Evolutionary conservation across 2,888 invertebrate species (phyloP), one percentile per base, ranked within the genome.

Genomic region (Cremastinae sp.): DNA sequence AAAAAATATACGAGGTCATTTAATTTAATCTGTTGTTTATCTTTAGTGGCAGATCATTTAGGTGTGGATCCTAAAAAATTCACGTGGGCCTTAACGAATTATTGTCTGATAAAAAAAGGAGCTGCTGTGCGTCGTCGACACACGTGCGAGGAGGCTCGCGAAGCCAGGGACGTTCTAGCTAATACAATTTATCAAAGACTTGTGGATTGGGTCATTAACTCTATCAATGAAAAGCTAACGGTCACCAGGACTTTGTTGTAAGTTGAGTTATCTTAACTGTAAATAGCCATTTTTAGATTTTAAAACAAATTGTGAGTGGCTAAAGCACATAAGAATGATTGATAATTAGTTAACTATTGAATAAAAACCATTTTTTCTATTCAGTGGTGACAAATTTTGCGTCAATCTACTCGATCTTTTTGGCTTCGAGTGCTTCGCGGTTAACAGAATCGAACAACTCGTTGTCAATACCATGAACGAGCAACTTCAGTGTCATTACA

Each of bases 401-500:
- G 93, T 98, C 53, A 94, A 95, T 82, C 90, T 98, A 64, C 90
- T 97, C 83, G 98, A 98, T 87, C 93, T 97, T 90, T 97, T 95
- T 86, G 98, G 98, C 0, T 97, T 98, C 86, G 98, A 98, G 91
- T 97, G 97, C 87, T 96, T 95, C 88, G 93, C 94, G 81, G 92
- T 94, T 83, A 98, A 98, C 90, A 93, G 94, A 9, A 91, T 97
- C 78, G 96, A 97, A 82, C 97, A 98, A 88, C 91, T 98, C 7
- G 94, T 97, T 81, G 94, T 97, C 1, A 98, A 98, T 87, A 94
- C 95, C 0, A 92, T 96, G 73, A 98, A 98, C 87, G 98, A 98
- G 88, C 97, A 98, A 90, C 93, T 98, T 87, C 97, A 98, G 87
- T 98, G 96, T 87, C 94, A 96, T 82, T 98, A 97, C 89, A 96